Conservation (phyloP, 2,888 invertebrate genomes). For the Psylliodes chrysocephalus region DNA sequence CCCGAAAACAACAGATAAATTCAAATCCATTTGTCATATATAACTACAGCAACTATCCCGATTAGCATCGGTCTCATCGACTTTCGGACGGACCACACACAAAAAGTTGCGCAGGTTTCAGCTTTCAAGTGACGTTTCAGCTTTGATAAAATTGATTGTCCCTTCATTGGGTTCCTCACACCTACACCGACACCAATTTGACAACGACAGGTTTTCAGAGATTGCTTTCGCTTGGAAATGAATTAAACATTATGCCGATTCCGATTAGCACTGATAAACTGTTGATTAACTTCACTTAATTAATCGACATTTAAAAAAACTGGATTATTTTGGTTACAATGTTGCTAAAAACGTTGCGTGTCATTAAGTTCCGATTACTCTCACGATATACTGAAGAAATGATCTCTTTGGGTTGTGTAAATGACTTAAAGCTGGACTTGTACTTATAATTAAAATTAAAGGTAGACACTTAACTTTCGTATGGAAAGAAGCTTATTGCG, state of each 20-base stretch:
- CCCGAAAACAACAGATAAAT: no score
- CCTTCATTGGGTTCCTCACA: conserved; percentile 32
- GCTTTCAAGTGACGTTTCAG: conserved; percentile 32
- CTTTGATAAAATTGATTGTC: conserved; percentile 35
- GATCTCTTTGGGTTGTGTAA: no score
- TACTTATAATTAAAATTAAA: no score
- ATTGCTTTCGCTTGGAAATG: conserved; percentile 34
- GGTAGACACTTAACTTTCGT: no score
- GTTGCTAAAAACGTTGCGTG: neutral
- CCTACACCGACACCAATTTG: conserved; percentile 40
- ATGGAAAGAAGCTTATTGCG: no score
- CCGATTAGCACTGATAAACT: conserved; percentile 33
- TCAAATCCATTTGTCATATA: neutral
- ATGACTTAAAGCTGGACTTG: no score
- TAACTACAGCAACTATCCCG: neutral
- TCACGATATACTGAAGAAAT: neutral
- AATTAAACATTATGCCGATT: conserved; percentile 36
- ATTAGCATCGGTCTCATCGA: neutral
- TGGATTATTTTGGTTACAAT: conserved; percentile 24
- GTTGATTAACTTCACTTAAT: conserved; percentile 31
- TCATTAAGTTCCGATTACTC: neutral
- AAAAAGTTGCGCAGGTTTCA: conserved; percentile 25
- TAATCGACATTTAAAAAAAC: conserved; percentile 31
- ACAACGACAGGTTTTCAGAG: conserved; percentile 39
- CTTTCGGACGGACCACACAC: conserved; percentile 21